phyloP scores from a whole-genome alignment of 2,797 vertebrate genomes.

The Nyctibius grandis region DNA sequence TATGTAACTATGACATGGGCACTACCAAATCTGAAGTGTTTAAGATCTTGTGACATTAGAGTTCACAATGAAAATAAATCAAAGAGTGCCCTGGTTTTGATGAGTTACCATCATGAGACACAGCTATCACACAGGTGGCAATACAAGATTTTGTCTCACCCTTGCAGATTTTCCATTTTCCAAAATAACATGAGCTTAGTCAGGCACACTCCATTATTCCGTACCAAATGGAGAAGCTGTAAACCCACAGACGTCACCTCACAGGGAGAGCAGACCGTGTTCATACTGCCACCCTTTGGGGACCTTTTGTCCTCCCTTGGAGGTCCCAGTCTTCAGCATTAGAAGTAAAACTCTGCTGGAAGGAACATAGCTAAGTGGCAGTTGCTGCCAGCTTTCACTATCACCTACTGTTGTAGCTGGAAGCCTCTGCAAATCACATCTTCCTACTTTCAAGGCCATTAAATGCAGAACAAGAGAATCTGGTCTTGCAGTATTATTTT shows the following conservation, averaged over 20 bases:
- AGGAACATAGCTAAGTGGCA: neutral
- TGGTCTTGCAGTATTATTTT: neutral
- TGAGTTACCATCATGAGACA: neutral
- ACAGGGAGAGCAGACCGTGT: rapidly evolving
- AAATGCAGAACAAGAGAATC: neutral
- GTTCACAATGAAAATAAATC: neutral
- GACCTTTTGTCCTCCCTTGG: neutral
- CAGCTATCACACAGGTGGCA: neutral
- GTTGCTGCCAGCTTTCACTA: neutral
- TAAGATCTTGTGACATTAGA: neutral
- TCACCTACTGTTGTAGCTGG: neutral
- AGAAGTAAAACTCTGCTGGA: neutral
- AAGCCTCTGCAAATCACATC: neutral
- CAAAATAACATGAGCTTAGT: neutral
- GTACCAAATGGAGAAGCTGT: neutral
- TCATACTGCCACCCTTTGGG: neutral
- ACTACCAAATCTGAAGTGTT: neutral
- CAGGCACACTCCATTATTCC: neutral
- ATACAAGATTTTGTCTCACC: neutral
- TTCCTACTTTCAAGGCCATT: neutral
- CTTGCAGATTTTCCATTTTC: neutral
- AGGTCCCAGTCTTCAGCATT: neutral
- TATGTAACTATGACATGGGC: neutral
- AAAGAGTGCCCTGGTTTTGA: neutral
- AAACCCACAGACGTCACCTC: rapidly evolving